Base-by-base conservation (phyloP, 2,888 invertebrate species). In the Aquatica leii region DNA sequence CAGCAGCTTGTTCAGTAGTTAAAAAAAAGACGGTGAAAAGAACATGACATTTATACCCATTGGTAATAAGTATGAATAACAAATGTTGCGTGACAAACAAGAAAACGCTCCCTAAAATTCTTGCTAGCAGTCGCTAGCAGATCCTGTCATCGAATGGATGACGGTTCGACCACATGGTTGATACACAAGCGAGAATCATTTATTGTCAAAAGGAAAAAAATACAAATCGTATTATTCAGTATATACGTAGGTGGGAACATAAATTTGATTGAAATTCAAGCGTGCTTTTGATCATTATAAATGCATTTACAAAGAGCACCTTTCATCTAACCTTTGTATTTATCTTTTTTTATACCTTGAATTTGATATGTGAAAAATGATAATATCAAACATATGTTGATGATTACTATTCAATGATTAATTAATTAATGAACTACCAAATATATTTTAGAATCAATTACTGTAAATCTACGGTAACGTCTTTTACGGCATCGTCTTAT, bases 61-160 rank as follows among this genome's bases (percentile, higher is more conserved):
- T n/a, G 31, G 58, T 46, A 58, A 53, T 55, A 43, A 55, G 48
- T 60, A 59, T 50, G 55, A 40, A 62, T 56, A 51, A 55, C 55
- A 61, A 62, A 62, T 62, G 62, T 57, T 58, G 62, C 53, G 48
- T 58, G 58, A 58, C 58, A 59, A 59, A 63, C 54, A 18, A 59
- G 63, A 55, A 62, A 63, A 63, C 63, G 63, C 63, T 63, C 63
- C 63, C 63, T 63, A 63, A 63, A 62, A 63, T 63, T 63, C 63
- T 52, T 59, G n/a, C 37, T 52, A 48, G 57, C 49, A 17, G 52
- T 49, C 40, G 49, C 54, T 24, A 50, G 50, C 50, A 55, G 58
- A 63, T 50, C 63, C 58, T 58, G 62, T 62, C 62, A 62, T 62
- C 57, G 57, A 50, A 46, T 62, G 35, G 35, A 20, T 59, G 59